Evolutionary conservation across 2,113 vertebrate species (phyloP).

Genomic region (Coregonus clupeaformis): DNA sequence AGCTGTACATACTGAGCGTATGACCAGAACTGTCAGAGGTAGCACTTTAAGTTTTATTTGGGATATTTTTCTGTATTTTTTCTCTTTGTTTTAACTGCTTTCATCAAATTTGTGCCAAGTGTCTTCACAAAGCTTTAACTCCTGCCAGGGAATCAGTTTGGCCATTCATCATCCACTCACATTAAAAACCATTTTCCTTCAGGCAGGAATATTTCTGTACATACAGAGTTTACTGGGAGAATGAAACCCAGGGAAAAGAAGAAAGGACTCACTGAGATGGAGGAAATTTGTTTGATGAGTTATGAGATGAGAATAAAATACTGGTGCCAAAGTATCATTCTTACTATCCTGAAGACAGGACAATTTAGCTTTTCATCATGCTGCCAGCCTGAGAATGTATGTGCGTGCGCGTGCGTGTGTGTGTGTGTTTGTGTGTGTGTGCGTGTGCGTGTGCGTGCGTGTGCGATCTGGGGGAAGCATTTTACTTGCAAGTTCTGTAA

Average conservation of each 20-base stretch:
- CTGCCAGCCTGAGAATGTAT: constrained; percentile 26
- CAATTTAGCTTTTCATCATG: constrained; percentile 53
- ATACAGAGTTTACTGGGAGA: constrained; percentile 55
- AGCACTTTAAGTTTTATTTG: constrained; percentile 35
- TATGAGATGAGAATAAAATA: constrained; percentile 56
- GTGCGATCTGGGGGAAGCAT: constrained; percentile 39
- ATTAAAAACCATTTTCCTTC: constrained; percentile 73
- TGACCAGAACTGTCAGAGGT: constrained; percentile 63
- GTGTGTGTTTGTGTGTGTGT: constrained; percentile 1
- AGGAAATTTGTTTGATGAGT: constrained; percentile 70
- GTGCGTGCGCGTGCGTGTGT: constrained; percentile 15
- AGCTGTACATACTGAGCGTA: constrained; percentile 50
- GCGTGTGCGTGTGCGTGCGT: constrained; percentile 14
- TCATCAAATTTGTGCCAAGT: constrained; percentile 73
- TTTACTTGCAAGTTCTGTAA: constrained; percentile 51
- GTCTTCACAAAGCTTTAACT: constrained; percentile 70
- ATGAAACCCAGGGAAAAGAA: constrained; percentile 55
- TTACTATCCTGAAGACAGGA: constrained; percentile 46
- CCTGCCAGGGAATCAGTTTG: constrained; percentile 66
- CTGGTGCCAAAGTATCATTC: constrained; percentile 57
- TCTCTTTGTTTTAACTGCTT: constrained; percentile 50
- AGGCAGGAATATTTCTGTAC: constrained; percentile 55
- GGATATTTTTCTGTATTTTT: constrained; percentile 12
- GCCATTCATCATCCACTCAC: constrained; percentile 72
- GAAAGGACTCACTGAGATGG: constrained; percentile 61